A percentile compares a stretch with the other conserved stretches of the same genome.
Evolutionary conservation across 2,113 vertebrate species (phyloP).

Genomic region (Oxygymnocypris stewartii): DNA sequence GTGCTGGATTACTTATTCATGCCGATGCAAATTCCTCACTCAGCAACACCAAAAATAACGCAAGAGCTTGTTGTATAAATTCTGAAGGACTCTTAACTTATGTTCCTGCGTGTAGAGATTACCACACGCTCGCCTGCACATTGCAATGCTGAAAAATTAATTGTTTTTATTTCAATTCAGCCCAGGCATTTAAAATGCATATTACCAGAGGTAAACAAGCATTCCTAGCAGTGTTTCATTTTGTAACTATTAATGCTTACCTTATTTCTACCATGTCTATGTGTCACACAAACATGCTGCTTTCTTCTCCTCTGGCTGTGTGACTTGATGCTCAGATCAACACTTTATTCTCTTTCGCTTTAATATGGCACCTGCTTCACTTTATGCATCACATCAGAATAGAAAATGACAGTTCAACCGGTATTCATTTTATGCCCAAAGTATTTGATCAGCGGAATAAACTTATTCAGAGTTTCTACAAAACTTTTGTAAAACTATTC

Average conservation of each 20-base stretch:
- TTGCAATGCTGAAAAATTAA: constrained; percentile 64
- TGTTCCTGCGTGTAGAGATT: constrained; percentile 75
- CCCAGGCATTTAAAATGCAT: constrained; percentile 74
- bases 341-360: constrained; percentile 66
- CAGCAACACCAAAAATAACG: constrained; percentile 73
- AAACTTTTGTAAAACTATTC: too few species aligned
- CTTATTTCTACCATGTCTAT: constrained; percentile 68
- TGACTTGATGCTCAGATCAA: constrained; percentile 49
- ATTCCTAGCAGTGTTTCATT: constrained; percentile 70
- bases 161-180: constrained; percentile 71
- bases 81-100: constrained; percentile 77
- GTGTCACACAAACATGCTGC: constrained; percentile 67
- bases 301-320: constrained; percentile 60
- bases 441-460: too few species aligned
- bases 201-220: constrained; percentile 80
- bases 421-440: too few species aligned
- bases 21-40: constrained; percentile 75
- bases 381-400: too few species aligned
- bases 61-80: constrained; percentile 73
- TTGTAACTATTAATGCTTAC: constrained; percentile 79
- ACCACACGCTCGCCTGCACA: constrained; percentile 63
- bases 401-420: too few species aligned
- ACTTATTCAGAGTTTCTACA: too few species aligned
- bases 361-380: constrained; percentile 67
- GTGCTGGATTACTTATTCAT: constrained; percentile 83